These are phyloP conservation scores for Anaspis maculata DNA, from an alignment of 2,888 invertebrate species.

Conservation along the genomic window DNA sequence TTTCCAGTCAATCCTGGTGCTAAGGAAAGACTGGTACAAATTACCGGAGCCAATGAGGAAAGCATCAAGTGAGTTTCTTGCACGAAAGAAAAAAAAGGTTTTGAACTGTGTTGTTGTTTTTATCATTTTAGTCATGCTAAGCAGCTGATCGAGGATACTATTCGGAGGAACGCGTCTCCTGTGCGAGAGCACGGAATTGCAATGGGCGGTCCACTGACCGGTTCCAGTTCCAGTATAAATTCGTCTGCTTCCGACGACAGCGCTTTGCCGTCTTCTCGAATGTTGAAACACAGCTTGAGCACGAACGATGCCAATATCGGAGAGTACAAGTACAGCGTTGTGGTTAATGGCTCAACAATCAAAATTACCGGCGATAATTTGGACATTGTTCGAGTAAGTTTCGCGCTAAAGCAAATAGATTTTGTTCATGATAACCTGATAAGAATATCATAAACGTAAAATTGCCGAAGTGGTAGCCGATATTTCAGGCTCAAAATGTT, in stretches of 20 bases:
- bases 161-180: conserved; percentile 89
- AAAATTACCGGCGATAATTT: conserved; percentile 80
- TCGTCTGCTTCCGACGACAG: conserved; percentile 63
- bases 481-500: no score
- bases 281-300: conserved; percentile 70
- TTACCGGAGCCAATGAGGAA: conserved; percentile 89
- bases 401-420: not conserved
- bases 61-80: conserved; percentile 70
- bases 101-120: no score
- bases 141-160: conserved; percentile 90
- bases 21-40: conserved; percentile 90
- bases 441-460: no score
- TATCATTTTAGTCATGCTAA: conserved; percentile 68
- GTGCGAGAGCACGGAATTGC: conserved; percentile 59
- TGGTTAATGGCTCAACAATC: conserved; percentile 67
- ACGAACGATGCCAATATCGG: conserved; percentile 77
- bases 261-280: conserved; percentile 45
- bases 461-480: no score
- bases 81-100: conserved; percentile 4
- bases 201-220: conserved; percentile 51
- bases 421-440: conserved; percentile 2
- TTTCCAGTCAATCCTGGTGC: conserved; percentile 86
- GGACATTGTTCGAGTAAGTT: conserved; percentile 70
- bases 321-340: conserved; percentile 84
- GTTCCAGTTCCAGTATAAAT: conserved; percentile 71